Conservation (phyloP, 2,113 vertebrate genomes). For the Bungarus multicinctus region DNA sequence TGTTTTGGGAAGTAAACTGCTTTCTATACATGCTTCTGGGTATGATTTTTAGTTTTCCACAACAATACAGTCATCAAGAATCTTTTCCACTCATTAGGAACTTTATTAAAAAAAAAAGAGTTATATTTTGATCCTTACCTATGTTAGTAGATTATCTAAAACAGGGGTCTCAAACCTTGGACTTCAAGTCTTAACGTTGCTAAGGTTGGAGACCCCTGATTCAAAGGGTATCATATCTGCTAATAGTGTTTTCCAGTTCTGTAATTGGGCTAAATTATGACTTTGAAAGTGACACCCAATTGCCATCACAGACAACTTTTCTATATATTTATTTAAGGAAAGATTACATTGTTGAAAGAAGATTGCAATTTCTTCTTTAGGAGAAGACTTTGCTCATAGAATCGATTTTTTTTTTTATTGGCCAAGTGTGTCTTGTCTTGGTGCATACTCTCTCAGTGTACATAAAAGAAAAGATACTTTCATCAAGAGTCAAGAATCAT, state of each 20-base stretch:
- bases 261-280: background rate
- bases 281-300: background rate
- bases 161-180: too few species aligned
- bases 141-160: background rate
- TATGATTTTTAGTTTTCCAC: background rate
- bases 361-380: background rate
- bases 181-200: too few species aligned
- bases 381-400: background rate
- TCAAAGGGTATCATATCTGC: background rate
- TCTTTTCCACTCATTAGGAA: background rate
- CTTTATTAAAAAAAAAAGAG: background rate
- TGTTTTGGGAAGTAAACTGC: background rate
- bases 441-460: too few species aligned
- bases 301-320: background rate
- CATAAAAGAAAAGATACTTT: too few species aligned
- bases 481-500: too few species aligned
- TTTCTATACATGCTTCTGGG: background rate
- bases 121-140: background rate
- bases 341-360: background rate
- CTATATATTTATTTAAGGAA: background rate
- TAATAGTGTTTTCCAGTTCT: background rate
- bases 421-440: too few species aligned
- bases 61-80: background rate
- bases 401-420: too few species aligned
- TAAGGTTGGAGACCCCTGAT: too few species aligned